A percentile compares a stretch with the other conserved stretches of the same genome.
Conservation (phyloP, 2,797 vertebrate species). For the Scolopax bukidnonensis region DNA sequence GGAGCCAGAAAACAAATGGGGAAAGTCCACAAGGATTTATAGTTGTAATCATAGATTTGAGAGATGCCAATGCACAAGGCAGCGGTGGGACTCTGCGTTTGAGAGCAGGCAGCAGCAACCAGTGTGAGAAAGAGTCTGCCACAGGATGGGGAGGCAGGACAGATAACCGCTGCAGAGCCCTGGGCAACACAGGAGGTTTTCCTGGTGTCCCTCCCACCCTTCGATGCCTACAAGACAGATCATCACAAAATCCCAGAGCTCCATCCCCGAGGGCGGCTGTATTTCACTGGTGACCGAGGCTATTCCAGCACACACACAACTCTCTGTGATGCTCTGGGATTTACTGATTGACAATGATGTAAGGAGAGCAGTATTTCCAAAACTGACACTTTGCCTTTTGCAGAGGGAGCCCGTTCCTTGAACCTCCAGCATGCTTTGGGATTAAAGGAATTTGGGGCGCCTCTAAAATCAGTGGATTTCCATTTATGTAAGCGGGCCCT, state of each 20-base stretch:
- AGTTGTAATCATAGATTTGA: neutral
- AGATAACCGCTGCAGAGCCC: neutral
- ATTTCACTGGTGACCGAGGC: neutral
- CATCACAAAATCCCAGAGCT: neutral
- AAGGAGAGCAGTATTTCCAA: neutral
- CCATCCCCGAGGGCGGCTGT: neutral
- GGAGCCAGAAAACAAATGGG: neutral
- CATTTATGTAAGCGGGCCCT: neutral
- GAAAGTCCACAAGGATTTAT: neutral
- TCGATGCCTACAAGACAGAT: neutral
- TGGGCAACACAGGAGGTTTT: accelerated
- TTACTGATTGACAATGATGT: neutral
- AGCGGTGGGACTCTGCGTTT: neutral
- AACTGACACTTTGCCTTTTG: neutral
- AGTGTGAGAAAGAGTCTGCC: neutral
- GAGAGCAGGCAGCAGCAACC: neutral
- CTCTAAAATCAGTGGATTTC: neutral
- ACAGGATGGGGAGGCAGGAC: neutral
- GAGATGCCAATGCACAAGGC: neutral
- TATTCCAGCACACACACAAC: neutral
- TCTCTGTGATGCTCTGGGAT: neutral
- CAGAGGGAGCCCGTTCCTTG: neutral
- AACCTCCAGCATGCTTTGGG: neutral
- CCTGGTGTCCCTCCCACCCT: neutral
- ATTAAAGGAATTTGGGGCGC: neutral